Conservation (phyloP, 2,113 vertebrate genomes). For the Mastomys natalensis region DNA sequence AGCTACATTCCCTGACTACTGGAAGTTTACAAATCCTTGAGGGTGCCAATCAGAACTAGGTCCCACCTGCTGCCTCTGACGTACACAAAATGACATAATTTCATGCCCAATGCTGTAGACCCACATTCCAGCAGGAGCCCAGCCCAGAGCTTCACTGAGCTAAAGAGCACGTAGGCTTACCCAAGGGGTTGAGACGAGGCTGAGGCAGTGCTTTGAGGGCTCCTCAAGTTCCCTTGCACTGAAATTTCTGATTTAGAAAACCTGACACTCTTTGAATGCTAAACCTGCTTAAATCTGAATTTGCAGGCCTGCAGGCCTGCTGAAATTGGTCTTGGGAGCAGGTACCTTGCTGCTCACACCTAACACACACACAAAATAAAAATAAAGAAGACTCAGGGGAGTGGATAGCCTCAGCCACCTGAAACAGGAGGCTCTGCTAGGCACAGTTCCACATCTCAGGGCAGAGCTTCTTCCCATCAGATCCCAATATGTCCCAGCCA, state of each 20-base stretch:
- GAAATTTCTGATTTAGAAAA: conserved; percentile 46
- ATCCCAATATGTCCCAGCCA: not conserved
- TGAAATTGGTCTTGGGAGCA: not conserved
- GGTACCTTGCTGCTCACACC: not conserved
- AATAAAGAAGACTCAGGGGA: not conserved
- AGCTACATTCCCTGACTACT: not conserved
- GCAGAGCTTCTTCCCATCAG: not conserved
- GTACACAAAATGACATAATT: not conserved
- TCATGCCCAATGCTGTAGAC: not conserved
- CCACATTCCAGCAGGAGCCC: conserved; percentile 25
- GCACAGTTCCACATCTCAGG: not conserved
- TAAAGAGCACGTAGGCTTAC: not conserved
- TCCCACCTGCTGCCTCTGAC: not conserved
- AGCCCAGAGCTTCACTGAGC: not conserved
- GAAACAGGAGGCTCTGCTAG: not conserved
- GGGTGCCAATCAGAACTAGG: not conserved
- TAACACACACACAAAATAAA: not conserved
- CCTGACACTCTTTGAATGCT: not conserved
- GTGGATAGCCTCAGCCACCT: not conserved
- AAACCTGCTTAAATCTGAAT: not conserved
- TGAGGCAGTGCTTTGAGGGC: not conserved
- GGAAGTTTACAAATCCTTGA: not conserved
- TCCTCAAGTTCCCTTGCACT: not conserved
- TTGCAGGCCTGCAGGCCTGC: not conserved
- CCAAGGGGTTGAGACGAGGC: not conserved